Evolutionary conservation across 2,888 invertebrate species (phyloP), one percentile per base, ranked within the genome.

Genomic region (Tachina fera): DNA sequence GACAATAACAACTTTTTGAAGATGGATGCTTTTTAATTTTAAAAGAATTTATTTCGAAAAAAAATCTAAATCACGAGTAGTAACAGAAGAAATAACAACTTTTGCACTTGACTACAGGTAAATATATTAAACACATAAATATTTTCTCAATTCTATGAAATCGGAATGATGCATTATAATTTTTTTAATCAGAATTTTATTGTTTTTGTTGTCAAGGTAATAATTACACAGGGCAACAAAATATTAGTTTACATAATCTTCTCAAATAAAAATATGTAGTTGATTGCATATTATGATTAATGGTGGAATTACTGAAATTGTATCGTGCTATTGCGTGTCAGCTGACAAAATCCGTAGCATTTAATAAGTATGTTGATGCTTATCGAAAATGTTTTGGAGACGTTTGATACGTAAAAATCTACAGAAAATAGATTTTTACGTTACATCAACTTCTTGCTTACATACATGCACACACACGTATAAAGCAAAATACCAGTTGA

Each of bases 1-100:
- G 71, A 67, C 82, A 72, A 86, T 53, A 85, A 86, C 80, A 87
- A 68, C 83, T 71, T 79, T n/a, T 79, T 83, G 71, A 86, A 71
- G 83, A 76, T 83, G 86, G 49, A 83, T 83, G 41, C 56, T 65
- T 74, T 65, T 41, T 74, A 19, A 45, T 67, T 45, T 47, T 49
- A 13, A 72, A 80, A 63, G 72, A 65, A 83, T 71, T 70, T 81
- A 19, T 83, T 70, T 85, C 58, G 68, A 60, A 63, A 56, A 39
- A 51, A 71, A 61, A 53, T 79, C 83, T 76, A 86, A 86, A 81
- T 80, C 53, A 74, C 43, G 14, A 74, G 47, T 67, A 31, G 47
- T 41, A 67, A 60, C 71, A 67, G 60, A 19, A 79, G 47, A 43
- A 80, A 75, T 47, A 72, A 56, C 53, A 53, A 61, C 45, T 47